phyloP scores from a whole-genome alignment of 92 coral and sea anemone species.

The Paragorgia papillata region DNA sequence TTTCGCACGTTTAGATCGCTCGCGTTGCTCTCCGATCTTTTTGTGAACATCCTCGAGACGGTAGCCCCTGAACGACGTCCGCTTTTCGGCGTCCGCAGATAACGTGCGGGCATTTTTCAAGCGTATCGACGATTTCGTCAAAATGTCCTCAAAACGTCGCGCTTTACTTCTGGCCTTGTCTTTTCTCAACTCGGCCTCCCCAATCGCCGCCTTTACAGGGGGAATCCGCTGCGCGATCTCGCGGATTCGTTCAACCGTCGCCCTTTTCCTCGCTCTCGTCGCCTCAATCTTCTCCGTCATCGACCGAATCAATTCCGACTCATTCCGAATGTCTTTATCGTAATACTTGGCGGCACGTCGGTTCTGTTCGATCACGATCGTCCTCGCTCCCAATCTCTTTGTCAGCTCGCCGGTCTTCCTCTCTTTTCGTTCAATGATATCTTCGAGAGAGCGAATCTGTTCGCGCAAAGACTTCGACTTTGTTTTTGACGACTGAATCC shows the following conservation, averaged over 20 bases:
- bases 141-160: slow-evolving; percentile 38
- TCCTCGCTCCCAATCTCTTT: slow-evolving; percentile 53
- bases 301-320: slow-evolving; percentile 48
- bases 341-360: slow-evolving; percentile 36
- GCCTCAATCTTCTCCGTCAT: slow-evolving; percentile 71
- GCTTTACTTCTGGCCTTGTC: slow-evolving; percentile 60
- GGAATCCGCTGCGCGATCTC: slow-evolving; percentile 47
- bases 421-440: slow-evolving; percentile 65
- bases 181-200: slow-evolving; percentile 63
- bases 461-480: slow-evolving; percentile 62
- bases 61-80: slow-evolving; percentile 27
- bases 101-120: slow-evolving; percentile 17
- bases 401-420: slow-evolving; percentile 54
- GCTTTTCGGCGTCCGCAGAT: not conserved
- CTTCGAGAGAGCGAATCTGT: slow-evolving; percentile 68
- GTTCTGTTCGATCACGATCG: slow-evolving; percentile 64
- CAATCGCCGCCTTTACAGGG: slow-evolving; percentile 68
- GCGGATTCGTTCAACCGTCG: slow-evolving; percentile 16
- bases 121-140: slow-evolving; percentile 30
- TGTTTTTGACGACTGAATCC: slow-evolving; percentile 63
- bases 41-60: slow-evolving; percentile 12
- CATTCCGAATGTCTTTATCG: slow-evolving; percentile 27
- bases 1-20: slow-evolving; percentile 17
- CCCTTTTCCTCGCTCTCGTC: slow-evolving; percentile 36
- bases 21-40: slow-evolving; percentile 8